Conservation (phyloP, 1,140 invertebrate genomes). For the Drosophila nebulosa region DNA sequence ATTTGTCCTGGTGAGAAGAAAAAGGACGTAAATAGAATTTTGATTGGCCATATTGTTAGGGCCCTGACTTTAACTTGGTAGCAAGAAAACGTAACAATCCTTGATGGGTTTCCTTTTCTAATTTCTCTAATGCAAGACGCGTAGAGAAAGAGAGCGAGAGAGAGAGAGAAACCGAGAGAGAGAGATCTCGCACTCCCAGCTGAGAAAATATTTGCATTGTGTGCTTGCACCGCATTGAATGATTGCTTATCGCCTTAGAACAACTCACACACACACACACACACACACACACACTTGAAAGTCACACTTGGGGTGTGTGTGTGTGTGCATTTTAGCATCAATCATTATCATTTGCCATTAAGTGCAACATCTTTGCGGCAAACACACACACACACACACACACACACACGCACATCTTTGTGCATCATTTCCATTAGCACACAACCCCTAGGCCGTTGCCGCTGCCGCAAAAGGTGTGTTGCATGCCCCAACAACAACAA, state of each 20-base stretch:
- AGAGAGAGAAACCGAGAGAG: too few species aligned
- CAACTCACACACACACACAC: background rate
- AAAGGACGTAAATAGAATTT: too few species aligned
- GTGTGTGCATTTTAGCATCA: slow-evolving; percentile 62
- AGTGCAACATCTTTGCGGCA: slow-evolving; percentile 47
- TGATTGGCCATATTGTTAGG: background rate
- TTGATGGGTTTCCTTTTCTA: background rate
- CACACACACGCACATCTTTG: background rate
- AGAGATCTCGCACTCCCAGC: too few species aligned
- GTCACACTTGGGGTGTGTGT: background rate
- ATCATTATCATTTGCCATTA: slow-evolving; percentile 78
- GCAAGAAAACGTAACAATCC: too few species aligned
- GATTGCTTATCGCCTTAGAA: slow-evolving; percentile 67
- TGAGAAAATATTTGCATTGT: slow-evolving; percentile 23
- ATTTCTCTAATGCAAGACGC: slow-evolving; percentile 27
- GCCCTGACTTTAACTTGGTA: too few species aligned
- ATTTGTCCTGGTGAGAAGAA: too few species aligned
- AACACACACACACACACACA: too few species aligned
- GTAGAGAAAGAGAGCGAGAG: too few species aligned
- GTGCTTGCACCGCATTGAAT: slow-evolving; percentile 53
- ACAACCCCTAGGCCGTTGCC: slow-evolving; percentile 60
- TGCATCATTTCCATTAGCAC: slow-evolving; percentile 56
- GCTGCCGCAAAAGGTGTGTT: background rate
- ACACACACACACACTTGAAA: too few species aligned
- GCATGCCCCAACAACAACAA: background rate